phyloP scores from a whole-genome alignment of 1,140 invertebrate genomes.

The Halesus radiatus region DNA sequence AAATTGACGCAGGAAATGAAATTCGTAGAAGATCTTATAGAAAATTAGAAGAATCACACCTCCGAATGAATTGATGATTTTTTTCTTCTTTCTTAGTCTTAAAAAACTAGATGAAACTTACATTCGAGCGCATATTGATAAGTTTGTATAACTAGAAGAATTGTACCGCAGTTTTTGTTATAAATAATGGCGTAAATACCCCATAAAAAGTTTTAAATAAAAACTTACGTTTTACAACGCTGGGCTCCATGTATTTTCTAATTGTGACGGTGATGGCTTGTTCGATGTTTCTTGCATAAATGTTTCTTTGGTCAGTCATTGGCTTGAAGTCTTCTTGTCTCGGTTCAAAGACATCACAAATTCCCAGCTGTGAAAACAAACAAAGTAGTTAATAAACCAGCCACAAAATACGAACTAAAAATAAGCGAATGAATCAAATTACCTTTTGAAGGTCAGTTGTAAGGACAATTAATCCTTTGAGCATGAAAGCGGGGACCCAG shows the following conservation, averaged over 20 bases:
- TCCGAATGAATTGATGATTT: too few relatives aligned
- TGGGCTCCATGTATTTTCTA: constrained; percentile 77
- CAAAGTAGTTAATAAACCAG: background rate
- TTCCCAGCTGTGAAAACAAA: constrained; percentile 75
- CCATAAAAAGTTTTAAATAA: background rate
- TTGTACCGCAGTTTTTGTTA: too few relatives aligned
- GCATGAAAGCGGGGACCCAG: constrained; percentile 82
- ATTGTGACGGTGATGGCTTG: constrained; percentile 86
- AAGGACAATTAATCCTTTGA: constrained; percentile 82
- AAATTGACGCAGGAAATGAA: too few relatives aligned
- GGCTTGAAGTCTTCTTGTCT: constrained; percentile 79
- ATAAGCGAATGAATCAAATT: background rate
- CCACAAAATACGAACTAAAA: background rate
- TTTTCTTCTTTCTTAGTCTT: too few relatives aligned
- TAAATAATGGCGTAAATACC: too few relatives aligned
- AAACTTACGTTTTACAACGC: constrained; percentile 70
- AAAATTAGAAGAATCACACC: too few relatives aligned
- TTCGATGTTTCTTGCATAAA: constrained; percentile 85
- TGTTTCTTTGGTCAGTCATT: constrained; percentile 80
- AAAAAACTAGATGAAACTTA: too few relatives aligned
- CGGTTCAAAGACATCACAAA: constrained; percentile 83
- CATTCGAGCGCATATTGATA: too few relatives aligned
- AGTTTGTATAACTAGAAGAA: too few relatives aligned
- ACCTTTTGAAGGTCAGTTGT: constrained; percentile 85
- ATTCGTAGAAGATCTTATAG: too few relatives aligned